These are phyloP conservation scores for Varanus salvator DNA, from an alignment of 2,113 vertebrate genomes.

Conservation along the genomic window DNA sequence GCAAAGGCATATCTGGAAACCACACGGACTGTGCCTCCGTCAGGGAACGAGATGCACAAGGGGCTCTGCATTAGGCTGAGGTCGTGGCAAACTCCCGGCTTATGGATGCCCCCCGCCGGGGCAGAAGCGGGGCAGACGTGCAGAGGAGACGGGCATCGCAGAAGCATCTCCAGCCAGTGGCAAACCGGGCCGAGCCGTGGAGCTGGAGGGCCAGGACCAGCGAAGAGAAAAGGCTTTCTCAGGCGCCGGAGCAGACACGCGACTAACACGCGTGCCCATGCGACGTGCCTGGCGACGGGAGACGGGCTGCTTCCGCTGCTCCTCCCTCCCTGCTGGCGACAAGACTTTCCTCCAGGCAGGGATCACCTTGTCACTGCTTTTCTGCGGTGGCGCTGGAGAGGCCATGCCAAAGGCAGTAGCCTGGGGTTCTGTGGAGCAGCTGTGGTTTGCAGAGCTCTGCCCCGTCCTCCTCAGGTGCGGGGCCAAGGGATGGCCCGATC, in stretches of 20 bases:
- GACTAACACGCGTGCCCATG: neutral
- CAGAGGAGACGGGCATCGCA: neutral
- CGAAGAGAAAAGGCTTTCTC: neutral
- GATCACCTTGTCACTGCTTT: no score
- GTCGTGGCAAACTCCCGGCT: neutral
- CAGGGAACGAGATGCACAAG: accelerated
- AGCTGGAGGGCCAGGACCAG: neutral
- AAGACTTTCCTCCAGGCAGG: neutral
- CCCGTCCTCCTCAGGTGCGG: neutral
- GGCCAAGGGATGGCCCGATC: neutral
- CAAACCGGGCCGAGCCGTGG: no score
- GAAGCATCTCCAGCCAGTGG: no score
- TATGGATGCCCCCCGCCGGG: neutral
- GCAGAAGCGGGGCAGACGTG: neutral
- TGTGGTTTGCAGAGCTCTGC: neutral
- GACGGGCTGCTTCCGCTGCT: no score
- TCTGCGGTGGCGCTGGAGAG: neutral
- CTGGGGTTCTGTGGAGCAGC: no score
- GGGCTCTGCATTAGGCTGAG: neutral
- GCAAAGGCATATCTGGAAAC: neutral
- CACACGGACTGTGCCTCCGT: no score
- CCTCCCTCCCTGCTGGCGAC: neutral
- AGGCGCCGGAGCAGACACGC: neutral
- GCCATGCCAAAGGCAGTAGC: no score
- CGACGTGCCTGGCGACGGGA: neutral